Conservation (phyloP, 1,140 invertebrate species). For the Aleiodes sp. region DNA sequence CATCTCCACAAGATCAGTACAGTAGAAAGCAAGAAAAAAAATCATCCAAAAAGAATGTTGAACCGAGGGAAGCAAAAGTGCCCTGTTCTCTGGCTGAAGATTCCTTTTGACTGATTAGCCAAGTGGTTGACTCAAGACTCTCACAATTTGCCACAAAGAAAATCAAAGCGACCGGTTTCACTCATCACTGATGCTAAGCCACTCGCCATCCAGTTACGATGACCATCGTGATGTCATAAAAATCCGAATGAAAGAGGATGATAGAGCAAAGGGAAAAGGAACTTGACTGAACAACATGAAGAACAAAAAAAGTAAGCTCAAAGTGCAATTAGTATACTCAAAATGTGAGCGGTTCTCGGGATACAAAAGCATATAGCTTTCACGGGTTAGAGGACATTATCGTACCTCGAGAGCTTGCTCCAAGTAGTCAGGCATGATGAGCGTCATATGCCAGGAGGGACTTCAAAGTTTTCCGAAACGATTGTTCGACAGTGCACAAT, state of each 20-base stretch:
- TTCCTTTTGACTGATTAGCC: constrained; percentile 54
- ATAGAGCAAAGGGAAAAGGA: not conserved
- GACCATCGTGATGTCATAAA: constrained; percentile 41
- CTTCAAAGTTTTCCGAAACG: constrained; percentile 57
- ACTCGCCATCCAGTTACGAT: constrained; percentile 39
- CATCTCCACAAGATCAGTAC: not conserved
- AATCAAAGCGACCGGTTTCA: constrained; percentile 53
- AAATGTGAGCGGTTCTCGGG: not conserved
- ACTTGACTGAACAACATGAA: not conserved
- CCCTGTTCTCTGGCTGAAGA: constrained; percentile 27
- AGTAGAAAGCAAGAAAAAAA: constrained; percentile 26
- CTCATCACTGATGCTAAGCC: not conserved
- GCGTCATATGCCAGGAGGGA: constrained; percentile 29
- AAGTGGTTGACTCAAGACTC: constrained; percentile 29
- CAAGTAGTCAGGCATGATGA: not conserved
- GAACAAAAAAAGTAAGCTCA: not conserved
- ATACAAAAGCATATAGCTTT: constrained; percentile 16
- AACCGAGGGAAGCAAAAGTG: constrained; percentile 19
- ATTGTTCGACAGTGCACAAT: constrained; percentile 51
- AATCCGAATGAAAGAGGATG: not conserved
- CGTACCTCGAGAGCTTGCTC: constrained; percentile 20
- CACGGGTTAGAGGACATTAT: constrained; percentile 45
- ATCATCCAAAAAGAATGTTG: not conserved
- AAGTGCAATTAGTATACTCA: constrained; percentile 16
- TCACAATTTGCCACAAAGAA: constrained; percentile 33